These are phyloP conservation scores for Anomalospiza imberbis DNA, from an alignment of 2,797 vertebrate species.

Conservation along the genomic window DNA sequence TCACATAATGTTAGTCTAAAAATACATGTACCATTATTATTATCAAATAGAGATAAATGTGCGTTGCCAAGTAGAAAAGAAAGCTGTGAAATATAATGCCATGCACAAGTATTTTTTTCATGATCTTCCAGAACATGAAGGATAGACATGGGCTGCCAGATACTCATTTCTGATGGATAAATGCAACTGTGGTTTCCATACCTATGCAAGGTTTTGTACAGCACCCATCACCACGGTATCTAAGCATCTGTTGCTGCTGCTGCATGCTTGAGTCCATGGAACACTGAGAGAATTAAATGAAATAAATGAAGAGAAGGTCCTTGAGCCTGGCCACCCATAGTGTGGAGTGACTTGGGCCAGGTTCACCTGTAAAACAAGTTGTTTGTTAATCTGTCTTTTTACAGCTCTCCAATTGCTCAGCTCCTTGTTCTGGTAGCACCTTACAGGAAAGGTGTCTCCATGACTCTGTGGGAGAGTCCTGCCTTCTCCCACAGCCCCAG, in stretches of 20 bases:
- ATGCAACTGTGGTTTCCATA: constrained; percentile 55
- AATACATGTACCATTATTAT: constrained; percentile 62
- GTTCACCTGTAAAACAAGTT: background rate
- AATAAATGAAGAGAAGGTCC: background rate
- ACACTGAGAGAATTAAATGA: background rate
- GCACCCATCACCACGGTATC: constrained; percentile 44
- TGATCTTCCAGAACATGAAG: constrained; percentile 45
- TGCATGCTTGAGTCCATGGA: background rate
- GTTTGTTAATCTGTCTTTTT: background rate
- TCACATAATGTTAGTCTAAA: constrained; percentile 62
- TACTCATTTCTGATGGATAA: constrained; percentile 38
- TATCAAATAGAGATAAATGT: constrained; percentile 52
- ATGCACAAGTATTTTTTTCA: constrained; percentile 9
- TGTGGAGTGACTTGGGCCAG: background rate
- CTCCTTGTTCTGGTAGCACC: background rate
- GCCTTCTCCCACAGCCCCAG: background rate
- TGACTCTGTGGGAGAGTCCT: no score
- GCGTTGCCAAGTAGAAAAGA: constrained; percentile 48
- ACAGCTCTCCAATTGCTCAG: background rate
- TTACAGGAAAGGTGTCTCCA: background rate
- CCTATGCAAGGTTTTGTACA: constrained; percentile 45
- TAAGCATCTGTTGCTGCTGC: constrained; percentile 17
- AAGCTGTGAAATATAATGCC: constrained; percentile 52
- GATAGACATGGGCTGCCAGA: constrained; percentile 44
- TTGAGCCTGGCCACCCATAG: background rate